phyloP scores from a whole-genome alignment of 2,113 vertebrate genomes.

The Accipiter virgatus region DNA sequence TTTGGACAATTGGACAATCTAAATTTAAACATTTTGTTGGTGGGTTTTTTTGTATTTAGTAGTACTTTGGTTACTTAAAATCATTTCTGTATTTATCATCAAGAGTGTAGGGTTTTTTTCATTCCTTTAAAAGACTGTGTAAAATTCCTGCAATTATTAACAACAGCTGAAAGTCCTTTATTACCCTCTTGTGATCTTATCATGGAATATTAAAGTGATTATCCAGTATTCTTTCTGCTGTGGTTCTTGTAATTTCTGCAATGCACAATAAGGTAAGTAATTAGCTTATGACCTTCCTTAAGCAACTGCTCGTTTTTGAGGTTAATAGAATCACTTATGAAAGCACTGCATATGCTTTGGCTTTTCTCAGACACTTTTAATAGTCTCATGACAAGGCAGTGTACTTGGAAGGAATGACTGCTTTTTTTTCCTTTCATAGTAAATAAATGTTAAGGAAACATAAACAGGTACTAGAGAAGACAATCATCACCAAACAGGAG shows the following conservation, averaged over 20 bases:
- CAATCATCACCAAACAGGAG: not conserved
- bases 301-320: not conserved
- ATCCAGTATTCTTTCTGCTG: not conserved
- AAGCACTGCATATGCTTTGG: not conserved
- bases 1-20: not conserved
- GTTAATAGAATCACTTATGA: not conserved
- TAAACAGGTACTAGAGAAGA: not conserved
- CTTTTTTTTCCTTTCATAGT: not conserved
- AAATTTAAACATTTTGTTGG: not conserved
- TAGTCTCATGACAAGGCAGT: not conserved
- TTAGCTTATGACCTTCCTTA: not conserved
- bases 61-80: not conserved
- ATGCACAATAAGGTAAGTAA: not conserved
- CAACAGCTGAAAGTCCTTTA: not conserved
- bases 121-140: not conserved
- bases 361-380: not conserved
- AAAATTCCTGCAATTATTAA: not conserved
- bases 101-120: rapidly evolving
- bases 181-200: not conserved
- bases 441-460: not conserved
- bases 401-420: not conserved
- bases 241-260: not conserved
- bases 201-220: not conserved
- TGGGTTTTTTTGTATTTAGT: not conserved
- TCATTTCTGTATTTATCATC: not conserved